These are phyloP conservation scores for Speoplatyrhinus poulsoni DNA, from an alignment of 2,113 vertebrate genomes.

Conservation along the genomic window DNA sequence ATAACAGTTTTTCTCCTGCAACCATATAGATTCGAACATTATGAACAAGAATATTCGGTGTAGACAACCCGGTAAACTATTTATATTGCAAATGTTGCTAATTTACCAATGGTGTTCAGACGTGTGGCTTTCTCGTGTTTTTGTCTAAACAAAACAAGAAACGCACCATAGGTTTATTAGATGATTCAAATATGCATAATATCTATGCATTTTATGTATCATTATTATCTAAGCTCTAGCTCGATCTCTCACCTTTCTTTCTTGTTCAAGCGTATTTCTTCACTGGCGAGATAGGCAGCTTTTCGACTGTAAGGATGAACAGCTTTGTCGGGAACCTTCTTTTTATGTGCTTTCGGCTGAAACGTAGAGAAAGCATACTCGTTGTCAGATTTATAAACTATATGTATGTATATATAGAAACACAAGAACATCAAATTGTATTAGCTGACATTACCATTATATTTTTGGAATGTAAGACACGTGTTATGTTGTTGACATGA, in stretches of 20 bases:
- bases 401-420: background rate
- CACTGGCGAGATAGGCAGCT: slow-evolving; percentile 86
- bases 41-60: background rate
- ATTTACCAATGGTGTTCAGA: slow-evolving; percentile 84
- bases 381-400: background rate
- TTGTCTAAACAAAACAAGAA: slow-evolving; percentile 68
- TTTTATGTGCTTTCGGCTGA: slow-evolving; percentile 86
- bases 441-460: too few species aligned
- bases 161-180: background rate
- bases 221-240: background rate
- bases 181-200: background rate
- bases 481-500: slow-evolving; percentile 51
- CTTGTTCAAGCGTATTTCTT: slow-evolving; percentile 82
- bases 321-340: slow-evolving; percentile 79
- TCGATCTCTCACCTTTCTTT: slow-evolving; percentile 79
- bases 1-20: slow-evolving; percentile 90
- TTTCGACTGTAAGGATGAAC: slow-evolving; percentile 95
- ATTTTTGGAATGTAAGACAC: background rate
- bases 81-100: background rate
- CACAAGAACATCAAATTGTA: background rate
- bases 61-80: background rate
- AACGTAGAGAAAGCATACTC: slow-evolving; percentile 22
- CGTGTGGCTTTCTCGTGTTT: slow-evolving; percentile 89
- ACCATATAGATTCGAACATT: background rate
- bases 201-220: too few species aligned